Evolutionary conservation across 2,797 vertebrate species (phyloP), one percentile per base, ranked within the genome.

Genomic region (Cuniculus paca): DNA sequence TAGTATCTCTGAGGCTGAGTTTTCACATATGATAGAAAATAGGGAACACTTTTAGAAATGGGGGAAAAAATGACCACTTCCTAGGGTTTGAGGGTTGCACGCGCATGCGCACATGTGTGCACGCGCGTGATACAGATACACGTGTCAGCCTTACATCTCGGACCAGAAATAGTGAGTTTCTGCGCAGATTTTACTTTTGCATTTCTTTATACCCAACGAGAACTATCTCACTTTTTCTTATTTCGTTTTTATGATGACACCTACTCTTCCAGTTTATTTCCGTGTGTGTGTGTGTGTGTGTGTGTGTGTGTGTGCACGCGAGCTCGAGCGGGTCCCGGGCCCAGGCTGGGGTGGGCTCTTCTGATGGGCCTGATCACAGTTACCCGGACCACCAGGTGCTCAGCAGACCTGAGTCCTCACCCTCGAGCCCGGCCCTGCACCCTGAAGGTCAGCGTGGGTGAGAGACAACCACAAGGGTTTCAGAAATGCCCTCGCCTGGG

Each of bases 221-320:
- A 98, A 98, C 98, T 98, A 98, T 97, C 98, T 98, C 65, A 96
- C 92, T 95, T 97, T 97, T 98, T 42, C 11, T 34, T 98, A 94
- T 97, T 98, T 98, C 98, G 97, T 98, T 98, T 36, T 68, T 68
- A 68, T 68, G 63, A 68, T 6, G 28, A 31, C 58, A 28, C 28
- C 6, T 36, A 68, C 96, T 98, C 97, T 98, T 98, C 98, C 98
- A 98, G 97, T 98, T 97, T 98, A 95, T 97, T 97, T 97, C 50
- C 65, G 91, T 84, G 52, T 77, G 48, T 19, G 52, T 54, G 52
- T 6, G 52, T 19, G 52, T 5, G 52, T 19, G 52, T 5, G 17
- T 19, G 52, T 4, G 16, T 52, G 52, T 16, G 52, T 16, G 52
- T 52, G 52, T 52, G 52, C 3, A 16, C 17, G 50, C 16, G 50